Conservation (phyloP, 2,113 vertebrate species). For the Labeo catla region DNA sequence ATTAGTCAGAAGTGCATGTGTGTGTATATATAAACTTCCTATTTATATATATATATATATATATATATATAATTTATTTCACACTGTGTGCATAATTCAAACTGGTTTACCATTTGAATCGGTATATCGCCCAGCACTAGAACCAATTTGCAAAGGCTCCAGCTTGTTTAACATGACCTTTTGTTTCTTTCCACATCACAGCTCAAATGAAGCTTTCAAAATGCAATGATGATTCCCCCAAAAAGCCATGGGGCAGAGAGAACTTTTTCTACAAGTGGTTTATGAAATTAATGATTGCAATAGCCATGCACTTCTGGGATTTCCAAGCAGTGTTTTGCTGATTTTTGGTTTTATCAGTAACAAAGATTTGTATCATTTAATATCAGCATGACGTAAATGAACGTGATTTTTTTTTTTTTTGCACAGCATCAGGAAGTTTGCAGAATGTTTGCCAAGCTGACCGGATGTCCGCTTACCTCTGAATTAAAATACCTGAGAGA, state of each 20-base stretch:
- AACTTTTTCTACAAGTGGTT: not conserved
- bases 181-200: not conserved
- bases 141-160: not conserved
- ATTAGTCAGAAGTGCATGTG: too few species aligned
- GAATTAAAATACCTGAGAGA: conserved; percentile 21
- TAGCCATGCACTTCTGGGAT: not conserved
- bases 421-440: not conserved
- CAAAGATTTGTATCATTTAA: not conserved
- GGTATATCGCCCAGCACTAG: too few species aligned
- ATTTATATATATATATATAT: too few species aligned
- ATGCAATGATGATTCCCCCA: not conserved
- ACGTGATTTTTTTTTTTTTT: conserved; percentile 9
- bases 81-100: too few species aligned
- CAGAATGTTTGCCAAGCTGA: conserved; percentile 37
- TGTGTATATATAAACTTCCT: too few species aligned
- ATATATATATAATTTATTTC: too few species aligned
- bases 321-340: not conserved
- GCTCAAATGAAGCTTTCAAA: not conserved
- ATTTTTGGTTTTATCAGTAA: not conserved
- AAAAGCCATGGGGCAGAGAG: not conserved
- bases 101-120: too few species aligned
- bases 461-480: conserved; percentile 40
- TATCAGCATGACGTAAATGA: not conserved
- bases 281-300: not conserved
- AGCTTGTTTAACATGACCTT: not conserved